Conservation (phyloP, 2,113 vertebrate species). For the Cynoglossus semilaevis region DNA sequence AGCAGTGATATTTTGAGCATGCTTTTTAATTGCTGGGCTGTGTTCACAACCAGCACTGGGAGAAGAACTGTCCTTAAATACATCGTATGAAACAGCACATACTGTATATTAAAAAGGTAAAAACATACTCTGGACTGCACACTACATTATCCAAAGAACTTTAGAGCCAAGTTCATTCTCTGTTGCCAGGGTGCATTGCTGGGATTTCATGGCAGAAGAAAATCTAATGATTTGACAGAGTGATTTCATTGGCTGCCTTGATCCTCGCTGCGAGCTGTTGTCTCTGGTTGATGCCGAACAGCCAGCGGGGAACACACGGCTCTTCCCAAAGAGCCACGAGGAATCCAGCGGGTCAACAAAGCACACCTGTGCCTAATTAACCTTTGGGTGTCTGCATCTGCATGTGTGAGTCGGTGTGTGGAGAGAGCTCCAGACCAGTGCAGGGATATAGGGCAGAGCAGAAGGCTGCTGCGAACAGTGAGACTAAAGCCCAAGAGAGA, state of each 20-base stretch:
- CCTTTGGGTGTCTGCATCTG: constrained; percentile 25
- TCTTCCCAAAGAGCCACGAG: constrained; percentile 40
- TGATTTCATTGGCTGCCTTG: constrained; percentile 41
- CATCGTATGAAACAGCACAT: constrained; percentile 11
- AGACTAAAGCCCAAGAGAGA: neutral
- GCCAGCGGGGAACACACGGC: constrained; percentile 29
- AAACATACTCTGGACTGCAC: neutral
- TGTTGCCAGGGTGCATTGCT: constrained; percentile 8
- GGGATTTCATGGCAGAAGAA: constrained; percentile 24
- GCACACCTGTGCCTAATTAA: constrained; percentile 60
- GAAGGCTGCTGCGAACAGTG: constrained; percentile 2
- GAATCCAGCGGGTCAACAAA: constrained; percentile 47
- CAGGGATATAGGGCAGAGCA: neutral
- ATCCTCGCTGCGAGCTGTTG: constrained; percentile 39
- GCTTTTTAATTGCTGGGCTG: too few species aligned
- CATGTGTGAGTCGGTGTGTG: constrained; percentile 6
- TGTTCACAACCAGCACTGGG: too few species aligned
- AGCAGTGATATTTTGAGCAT: too few species aligned
- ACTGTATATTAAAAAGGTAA: too few species aligned
- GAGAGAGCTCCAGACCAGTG: constrained; percentile 12
- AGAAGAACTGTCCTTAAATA: too few species aligned
- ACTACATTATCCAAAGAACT: constrained; percentile 25
- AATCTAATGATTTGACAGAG: constrained; percentile 34
- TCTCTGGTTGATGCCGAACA: constrained; percentile 37
- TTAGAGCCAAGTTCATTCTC: constrained; percentile 27